A percentile compares a stretch with the other conserved stretches of the same genome.
Conservation (phyloP, 2,113 vertebrate species). For the Xenopus tropicalis region UCB_Xtro_10.0 CM004447.2:78914501-78915000, state of each 20-base stretch:
- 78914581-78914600: slow-evolving; percentile 51
- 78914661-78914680: slow-evolving; percentile 56
- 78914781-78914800: neutral
- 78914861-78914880: neutral
- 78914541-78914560: slow-evolving; percentile 50
- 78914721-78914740: slow-evolving; percentile 52
- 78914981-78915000: slow-evolving; percentile 17
- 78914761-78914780: neutral
- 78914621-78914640: slow-evolving; percentile 57
- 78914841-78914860: neutral
- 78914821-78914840: neutral
- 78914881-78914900: slow-evolving; percentile 10
- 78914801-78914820: neutral
- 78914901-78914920: slow-evolving; percentile 18
- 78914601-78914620: slow-evolving; percentile 65
- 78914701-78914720: slow-evolving; percentile 32
- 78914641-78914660: slow-evolving; percentile 54
- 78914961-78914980: neutral
- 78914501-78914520: slow-evolving; percentile 70
- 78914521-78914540: slow-evolving; percentile 64
- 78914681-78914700: slow-evolving; percentile 32
- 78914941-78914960: slow-evolving; percentile 20
- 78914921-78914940: slow-evolving; percentile 4
- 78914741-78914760: slow-evolving; percentile 49
- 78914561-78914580: slow-evolving; percentile 53